Base-by-base conservation (phyloP, 53 echinoderm and acorn worm species). In the Holothuria scabra region DNA sequence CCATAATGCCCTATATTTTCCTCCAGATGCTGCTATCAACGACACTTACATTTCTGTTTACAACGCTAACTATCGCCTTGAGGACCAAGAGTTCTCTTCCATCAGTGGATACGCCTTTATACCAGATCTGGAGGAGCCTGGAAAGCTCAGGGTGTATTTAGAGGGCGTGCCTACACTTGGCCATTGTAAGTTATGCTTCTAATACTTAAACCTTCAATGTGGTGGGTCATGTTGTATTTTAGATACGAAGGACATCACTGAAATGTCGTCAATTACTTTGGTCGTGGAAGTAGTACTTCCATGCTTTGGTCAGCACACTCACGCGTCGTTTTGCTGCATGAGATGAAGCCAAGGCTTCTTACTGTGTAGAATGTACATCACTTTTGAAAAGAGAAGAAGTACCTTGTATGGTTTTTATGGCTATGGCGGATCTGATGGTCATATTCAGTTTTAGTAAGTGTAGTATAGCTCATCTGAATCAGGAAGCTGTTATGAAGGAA, bases 151-250 rank as follows among this genome's bases (percentile, higher is more conserved):
- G 74, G 95, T 94, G 48, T 68, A 68, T 7, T 85, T 94, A 12
- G 95, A 94, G 12, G 95, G 95, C 18, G 95, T 94, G 8, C 95
- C 95, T 23, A 85, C 92, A 3, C 81, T 82, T 12, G 91, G 91
- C 2, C 83, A 92, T 67, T 94, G 95, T 94, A 85, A 94, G 95
- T 90, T 5, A 3, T 67, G 30, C 11, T 61, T 61, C 62, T 25
- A 20, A 23, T 61, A 41, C 41, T 41, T 35, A 41, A 41, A 6
- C 8, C 41, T 61, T 61, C 16, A 26, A 61, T 61, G 26, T 61
- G 23, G n/a, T n/a, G n/a, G n/a, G n/a, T n/a, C n/a, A 3, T 61
- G 0, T 24, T 61, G 26, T 61, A 24, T 61, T 26, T 22, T 61
- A 7, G 12, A 4, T 61, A 61, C 1, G 62, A 61, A 24, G 62